phyloP scores from a whole-genome alignment of 2,888 invertebrate genomes.

The Rhingia campestris region DNA sequence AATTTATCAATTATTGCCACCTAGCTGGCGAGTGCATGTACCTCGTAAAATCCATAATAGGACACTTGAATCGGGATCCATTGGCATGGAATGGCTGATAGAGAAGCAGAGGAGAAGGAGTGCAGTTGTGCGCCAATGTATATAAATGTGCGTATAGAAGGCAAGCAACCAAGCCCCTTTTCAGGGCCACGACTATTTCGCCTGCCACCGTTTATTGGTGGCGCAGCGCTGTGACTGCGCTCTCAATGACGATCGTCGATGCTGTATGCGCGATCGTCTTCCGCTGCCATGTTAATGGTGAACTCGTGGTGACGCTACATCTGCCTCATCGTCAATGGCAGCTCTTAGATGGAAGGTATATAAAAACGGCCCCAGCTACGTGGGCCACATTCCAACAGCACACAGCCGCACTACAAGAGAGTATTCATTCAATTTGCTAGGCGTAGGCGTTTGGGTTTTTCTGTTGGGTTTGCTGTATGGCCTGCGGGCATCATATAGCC shows the following conservation, averaged over 20 bases:
- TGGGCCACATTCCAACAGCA: conserved; percentile 73
- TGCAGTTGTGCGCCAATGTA: conserved; percentile 15
- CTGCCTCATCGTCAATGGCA: conserved; percentile 68
- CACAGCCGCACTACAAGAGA: conserved; percentile 40
- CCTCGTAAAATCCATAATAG: background rate
- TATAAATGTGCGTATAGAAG: conserved; percentile 27
- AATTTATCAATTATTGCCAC: background rate
- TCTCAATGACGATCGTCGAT: conserved; percentile 50
- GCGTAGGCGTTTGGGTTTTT: conserved; percentile 70
- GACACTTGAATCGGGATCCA: conserved; percentile 41
- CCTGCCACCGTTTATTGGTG: conserved; percentile 65
- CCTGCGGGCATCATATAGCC: conserved; percentile 69
- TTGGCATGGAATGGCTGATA: background rate
- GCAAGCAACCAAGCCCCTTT: conserved; percentile 65
- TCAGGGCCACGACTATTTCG: conserved; percentile 70
- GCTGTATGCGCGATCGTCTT: conserved; percentile 43
- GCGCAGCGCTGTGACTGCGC: conserved; percentile 35
- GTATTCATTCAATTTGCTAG: conserved; percentile 73
- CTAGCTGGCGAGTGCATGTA: too few relatives aligned
- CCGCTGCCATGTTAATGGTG: conserved; percentile 66
- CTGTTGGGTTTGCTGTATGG: conserved; percentile 63
- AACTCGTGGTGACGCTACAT: conserved; percentile 67
- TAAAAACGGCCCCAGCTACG: conserved; percentile 44
- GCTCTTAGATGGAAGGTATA: conserved; percentile 67
- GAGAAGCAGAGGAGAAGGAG: conserved; percentile 16